These are phyloP conservation scores for Ormyrus nitidulus DNA, from an alignment of 2,888 invertebrate species.

Conservation along the genomic window DNA sequence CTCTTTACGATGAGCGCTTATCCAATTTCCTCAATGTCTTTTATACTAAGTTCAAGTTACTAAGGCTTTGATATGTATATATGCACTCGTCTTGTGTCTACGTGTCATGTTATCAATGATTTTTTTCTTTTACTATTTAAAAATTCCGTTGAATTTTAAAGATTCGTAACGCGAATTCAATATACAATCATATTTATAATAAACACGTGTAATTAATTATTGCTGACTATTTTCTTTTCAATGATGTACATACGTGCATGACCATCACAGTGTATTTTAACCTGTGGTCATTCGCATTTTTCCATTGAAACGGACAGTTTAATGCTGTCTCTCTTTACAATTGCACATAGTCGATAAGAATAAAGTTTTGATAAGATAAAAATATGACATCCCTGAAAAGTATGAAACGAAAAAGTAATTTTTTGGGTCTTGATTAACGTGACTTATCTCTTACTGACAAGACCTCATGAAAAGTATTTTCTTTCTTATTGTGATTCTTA, in stretches of 20 bases:
- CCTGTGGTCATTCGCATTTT: slow-evolving; percentile 12
- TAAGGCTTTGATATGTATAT: slow-evolving; percentile 26
- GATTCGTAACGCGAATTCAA: not conserved
- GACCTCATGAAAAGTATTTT: slow-evolving; percentile 34
- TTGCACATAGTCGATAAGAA: slow-evolving; percentile 30
- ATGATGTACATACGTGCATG: slow-evolving; percentile 23
- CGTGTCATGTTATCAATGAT: not conserved
- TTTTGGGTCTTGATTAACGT: slow-evolving; percentile 35
- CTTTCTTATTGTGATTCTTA: slow-evolving; percentile 38
- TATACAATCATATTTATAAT: not conserved
- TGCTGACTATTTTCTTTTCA: slow-evolving; percentile 4
- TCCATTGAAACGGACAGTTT: not conserved
- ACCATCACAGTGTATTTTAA: slow-evolving; percentile 9
- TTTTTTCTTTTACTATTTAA: slow-evolving; percentile 5
- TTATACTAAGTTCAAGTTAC: slow-evolving; percentile 17
- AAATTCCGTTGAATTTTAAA: not conserved
- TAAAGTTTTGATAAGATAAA: slow-evolving; percentile 25
- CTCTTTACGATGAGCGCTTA: slow-evolving; percentile 39
- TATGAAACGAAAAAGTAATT: slow-evolving; percentile 22
- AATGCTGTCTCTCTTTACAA: slow-evolving; percentile 14
- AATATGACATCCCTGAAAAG: slow-evolving; percentile 1
- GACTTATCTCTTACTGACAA: slow-evolving; percentile 43
- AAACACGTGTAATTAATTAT: slow-evolving; percentile 7
- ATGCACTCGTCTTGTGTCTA: not conserved
- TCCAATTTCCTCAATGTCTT: slow-evolving; percentile 40